These are phyloP conservation scores for Chiridota heheva DNA, from an alignment of 35 echinoderm and acorn worm genomes.

Conservation along the genomic window DNA sequence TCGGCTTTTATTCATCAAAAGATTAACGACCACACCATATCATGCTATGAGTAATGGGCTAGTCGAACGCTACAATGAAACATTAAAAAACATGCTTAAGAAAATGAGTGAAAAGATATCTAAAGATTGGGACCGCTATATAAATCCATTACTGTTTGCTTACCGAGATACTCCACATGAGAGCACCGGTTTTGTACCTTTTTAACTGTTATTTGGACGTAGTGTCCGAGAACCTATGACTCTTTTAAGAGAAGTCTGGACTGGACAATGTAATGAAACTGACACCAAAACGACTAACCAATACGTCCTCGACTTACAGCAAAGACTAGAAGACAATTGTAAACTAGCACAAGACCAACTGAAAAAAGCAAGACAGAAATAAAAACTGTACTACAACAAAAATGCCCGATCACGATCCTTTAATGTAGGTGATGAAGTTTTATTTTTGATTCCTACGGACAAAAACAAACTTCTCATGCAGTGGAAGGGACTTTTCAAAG, in stretches of 20 bases:
- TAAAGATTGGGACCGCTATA: slow-evolving; percentile 57
- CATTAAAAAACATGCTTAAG: slow-evolving; percentile 41
- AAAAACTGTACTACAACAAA: slow-evolving; percentile 35
- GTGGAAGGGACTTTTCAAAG: slow-evolving; percentile 38
- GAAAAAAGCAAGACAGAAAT: slow-evolving; percentile 12
- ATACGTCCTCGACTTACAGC: slow-evolving; percentile 53
- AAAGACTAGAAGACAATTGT: slow-evolving; percentile 45
- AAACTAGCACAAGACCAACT: slow-evolving; percentile 26
- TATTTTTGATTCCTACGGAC: slow-evolving; percentile 53
- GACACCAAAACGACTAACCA: slow-evolving; percentile 49
- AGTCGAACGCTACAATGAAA: slow-evolving; percentile 58
- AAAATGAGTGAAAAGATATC: slow-evolving; percentile 55
- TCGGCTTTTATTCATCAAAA: slow-evolving; percentile 44
- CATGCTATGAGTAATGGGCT: slow-evolving; percentile 52
- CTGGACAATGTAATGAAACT: not conserved
- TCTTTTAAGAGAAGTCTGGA: slow-evolving; percentile 48
- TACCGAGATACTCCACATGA: slow-evolving; percentile 54
- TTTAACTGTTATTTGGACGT: slow-evolving; percentile 56
- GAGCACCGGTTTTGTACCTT: slow-evolving; percentile 52
- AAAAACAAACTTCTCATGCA: slow-evolving; percentile 50
- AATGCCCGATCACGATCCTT: slow-evolving; percentile 7
- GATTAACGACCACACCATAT: slow-evolving; percentile 56
- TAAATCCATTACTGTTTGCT: slow-evolving; percentile 48
- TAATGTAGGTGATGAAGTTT: slow-evolving; percentile 37
- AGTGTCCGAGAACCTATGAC: slow-evolving; percentile 55